These are phyloP conservation scores for Xyrauchen texanus DNA, from an alignment of 2,113 vertebrate species.

Conservation along the genomic window DNA sequence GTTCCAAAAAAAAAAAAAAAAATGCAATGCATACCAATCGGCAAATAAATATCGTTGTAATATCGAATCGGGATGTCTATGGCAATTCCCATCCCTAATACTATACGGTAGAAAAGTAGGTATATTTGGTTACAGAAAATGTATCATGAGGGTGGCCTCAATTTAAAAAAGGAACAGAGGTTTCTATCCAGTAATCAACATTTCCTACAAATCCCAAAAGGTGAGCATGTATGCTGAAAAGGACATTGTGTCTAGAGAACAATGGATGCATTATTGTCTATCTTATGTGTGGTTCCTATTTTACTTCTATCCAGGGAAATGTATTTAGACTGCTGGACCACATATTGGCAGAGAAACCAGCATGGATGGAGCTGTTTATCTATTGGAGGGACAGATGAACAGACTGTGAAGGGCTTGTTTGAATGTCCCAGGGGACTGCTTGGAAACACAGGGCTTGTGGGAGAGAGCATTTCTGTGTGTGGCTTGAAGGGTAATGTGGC, in stretches of 20 bases:
- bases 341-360: background rate
- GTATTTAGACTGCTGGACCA: constrained; percentile 13
- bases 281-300: constrained; percentile 34
- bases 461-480: constrained; percentile 31
- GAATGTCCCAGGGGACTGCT: constrained; percentile 11
- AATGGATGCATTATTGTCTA: constrained; percentile 25
- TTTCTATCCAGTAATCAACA: constrained; percentile 17
- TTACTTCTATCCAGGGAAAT: constrained; percentile 4
- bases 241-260: constrained; percentile 31
- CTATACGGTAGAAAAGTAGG: too few relatives aligned
- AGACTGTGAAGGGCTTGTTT: constrained; percentile 50
- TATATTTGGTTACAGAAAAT: background rate
- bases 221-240: constrained; percentile 41
- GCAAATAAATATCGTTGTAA: too few relatives aligned
- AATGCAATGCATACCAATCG: too few relatives aligned
- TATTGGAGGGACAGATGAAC: constrained; percentile 40
- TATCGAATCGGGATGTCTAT: too few relatives aligned
- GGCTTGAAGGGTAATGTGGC: background rate
- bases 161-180: background rate
- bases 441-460: background rate
- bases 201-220: constrained; percentile 23
- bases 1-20: too few relatives aligned
- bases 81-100: too few relatives aligned
- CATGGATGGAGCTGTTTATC: constrained; percentile 37
- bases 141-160: too few relatives aligned